Conservation (phyloP, 2,113 vertebrate species). For the Columba livia region DNA sequence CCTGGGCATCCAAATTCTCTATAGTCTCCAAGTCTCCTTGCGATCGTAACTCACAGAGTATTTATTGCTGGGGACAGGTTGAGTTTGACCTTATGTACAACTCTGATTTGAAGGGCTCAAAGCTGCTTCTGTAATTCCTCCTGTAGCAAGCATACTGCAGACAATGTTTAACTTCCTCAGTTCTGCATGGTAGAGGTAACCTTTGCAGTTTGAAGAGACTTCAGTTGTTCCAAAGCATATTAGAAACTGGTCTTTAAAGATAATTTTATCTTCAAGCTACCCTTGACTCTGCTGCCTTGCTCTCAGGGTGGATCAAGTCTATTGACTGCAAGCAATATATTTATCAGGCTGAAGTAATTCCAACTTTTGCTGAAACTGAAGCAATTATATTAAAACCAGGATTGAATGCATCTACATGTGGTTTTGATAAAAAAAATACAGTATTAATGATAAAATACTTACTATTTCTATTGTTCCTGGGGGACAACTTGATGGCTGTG, state of each 20-base stretch:
- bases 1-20: background rate
- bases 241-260: background rate
- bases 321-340: background rate
- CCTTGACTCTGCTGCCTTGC: background rate
- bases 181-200: background rate
- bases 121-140: background rate
- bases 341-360: background rate
- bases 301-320: background rate
- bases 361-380: background rate
- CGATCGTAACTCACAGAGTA: background rate
- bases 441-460: conserved; percentile 51
- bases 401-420: background rate
- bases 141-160: background rate
- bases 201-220: background rate
- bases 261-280: background rate
- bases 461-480: conserved; percentile 69
- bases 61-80: background rate
- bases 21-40: background rate
- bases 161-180: background rate
- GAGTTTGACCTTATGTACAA: background rate
- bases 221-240: background rate
- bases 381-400: background rate
- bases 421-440: background rate
- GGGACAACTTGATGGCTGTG: conserved; percentile 68
- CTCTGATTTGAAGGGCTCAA: background rate